Evolutionary conservation across 2,888 invertebrate species (phyloP), one percentile per base, ranked within the genome.

Genomic region (Drosophila dives): DNA sequence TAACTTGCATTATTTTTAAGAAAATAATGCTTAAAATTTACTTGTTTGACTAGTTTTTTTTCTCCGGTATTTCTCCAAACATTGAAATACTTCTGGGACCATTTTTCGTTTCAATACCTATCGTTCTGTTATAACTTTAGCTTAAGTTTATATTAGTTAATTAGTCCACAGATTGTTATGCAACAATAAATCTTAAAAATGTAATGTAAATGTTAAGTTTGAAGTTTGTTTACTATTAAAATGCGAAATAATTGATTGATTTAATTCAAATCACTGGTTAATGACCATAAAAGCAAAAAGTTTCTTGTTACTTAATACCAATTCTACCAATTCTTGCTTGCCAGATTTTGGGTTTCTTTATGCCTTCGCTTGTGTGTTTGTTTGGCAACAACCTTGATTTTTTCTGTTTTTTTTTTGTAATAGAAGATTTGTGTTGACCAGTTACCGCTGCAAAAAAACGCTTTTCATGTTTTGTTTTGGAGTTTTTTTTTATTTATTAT

Each of bases 311-410:
- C 54, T 40, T 32, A 11, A 32, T 33, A n/a, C 42, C 48, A 45
- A 56, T 66, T 60, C 45, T 29, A 62, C 34, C 61, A 50, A 62
- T 7, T 50, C 2, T 50, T 33, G 15, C 34, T 45, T 20, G 23
- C 17, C 17, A 26, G 15, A 26, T 70, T 56, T n/a, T 56, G 20
- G 12, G 15, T 63, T 45, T 59, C 23, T 32, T 8, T 51, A n/a
- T 12, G 32, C 12, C 20, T 36, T 36, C 20, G 55, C 60, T 17
- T 48, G 59, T 68, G 38, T 38, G 26, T 45, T 60, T 64, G 36
- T 54, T 51, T 20, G 58, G 29, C 63, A 71, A 75, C 63, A 71
- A 75, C 77, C 78, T 77, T 77, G 79, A 49, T 20, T 45, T 45
- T 36, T 36, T 36, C 36, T 15, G 7, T 15, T 12, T 29, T 55